Base-by-base conservation (phyloP, 1,140 invertebrate species). In the Halotydeus destructor region DNA sequence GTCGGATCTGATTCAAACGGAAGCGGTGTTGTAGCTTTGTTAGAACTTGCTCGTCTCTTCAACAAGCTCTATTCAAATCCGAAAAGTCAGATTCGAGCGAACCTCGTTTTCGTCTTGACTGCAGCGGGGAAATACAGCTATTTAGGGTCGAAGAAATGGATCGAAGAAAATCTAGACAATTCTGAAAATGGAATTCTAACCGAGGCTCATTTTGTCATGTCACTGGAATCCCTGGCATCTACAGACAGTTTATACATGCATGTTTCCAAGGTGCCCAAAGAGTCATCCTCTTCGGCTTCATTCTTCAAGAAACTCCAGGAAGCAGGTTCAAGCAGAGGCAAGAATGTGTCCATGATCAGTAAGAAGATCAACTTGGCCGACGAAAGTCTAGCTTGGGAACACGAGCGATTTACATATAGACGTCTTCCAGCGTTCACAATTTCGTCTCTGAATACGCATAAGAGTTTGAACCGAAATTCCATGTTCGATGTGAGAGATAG, bases 311-410 rank as follows among this genome's bases (percentile, higher is more conserved):
- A 69, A 12, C 27, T 50, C 1, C 21, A 40, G 19, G 45, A 46
- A 18, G 30, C 42, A 3, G 37, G 19, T n/a, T 8, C 12, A n/a
- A 4, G 12, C 4, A 23, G 19, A 36, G 31, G 18, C n/a, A 40
- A 9, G 1, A 69, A 66, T 3, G 68, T 86, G 21, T 73, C 82
- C 51, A 69, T 83, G 37, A 67, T 88, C 11, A 88, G 94, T 54
- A 94, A 94, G 60, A 97, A 96, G 65, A 96, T 97, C 48, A 93
- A 94, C 66, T 62, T 96, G n/a, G 84, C 83, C 1, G 84, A 94
- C 38, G 81, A 86, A 42, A 68, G 74, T 41, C 58, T 96, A 24
- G 78, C 83, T 0, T 98, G 91, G 91, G 89, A 97, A 57, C 93
- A 99, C 55, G 91, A 97, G 59, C 66, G 86, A 52, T 97, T 81